Conservation (phyloP, 1,140 invertebrate species). For the Euura saliciscinereae region DNA sequence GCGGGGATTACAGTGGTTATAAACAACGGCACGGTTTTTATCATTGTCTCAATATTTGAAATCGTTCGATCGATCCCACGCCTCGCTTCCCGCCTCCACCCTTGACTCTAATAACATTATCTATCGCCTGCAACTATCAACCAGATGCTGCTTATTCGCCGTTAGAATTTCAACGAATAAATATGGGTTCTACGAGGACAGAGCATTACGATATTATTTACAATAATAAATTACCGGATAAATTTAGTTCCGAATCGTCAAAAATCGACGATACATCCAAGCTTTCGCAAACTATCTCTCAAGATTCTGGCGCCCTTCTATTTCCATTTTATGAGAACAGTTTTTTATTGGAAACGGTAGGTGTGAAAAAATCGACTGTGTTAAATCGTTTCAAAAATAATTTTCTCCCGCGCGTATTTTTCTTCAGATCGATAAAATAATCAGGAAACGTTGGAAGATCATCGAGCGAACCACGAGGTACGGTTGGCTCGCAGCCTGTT, state of each 20-base stretch:
- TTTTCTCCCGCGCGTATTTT: conserved; percentile 3
- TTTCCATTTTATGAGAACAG: conserved; percentile 1
- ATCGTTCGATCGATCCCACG: background rate
- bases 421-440: conserved; percentile 22
- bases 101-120: background rate
- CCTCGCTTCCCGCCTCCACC: no score
- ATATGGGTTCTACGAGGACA: background rate
- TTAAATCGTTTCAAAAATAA: background rate
- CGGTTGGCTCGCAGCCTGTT: conserved; percentile 21
- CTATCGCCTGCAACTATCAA: background rate
- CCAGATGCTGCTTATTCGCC: background rate
- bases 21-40: background rate
- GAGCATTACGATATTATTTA: no score
- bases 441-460: conserved; percentile 22
- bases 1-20: no score
- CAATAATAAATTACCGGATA: no score
- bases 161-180: background rate
- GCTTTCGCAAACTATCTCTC: background rate
- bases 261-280: conserved; percentile 3
- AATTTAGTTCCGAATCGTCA: background rate
- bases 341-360: conserved; percentile 7
- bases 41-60: conserved; percentile 2
- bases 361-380: background rate
- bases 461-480: conserved; percentile 24
- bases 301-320: background rate